phyloP scores from a whole-genome alignment of 2,797 vertebrate genomes.

The Jordanella pulchra region DNA sequence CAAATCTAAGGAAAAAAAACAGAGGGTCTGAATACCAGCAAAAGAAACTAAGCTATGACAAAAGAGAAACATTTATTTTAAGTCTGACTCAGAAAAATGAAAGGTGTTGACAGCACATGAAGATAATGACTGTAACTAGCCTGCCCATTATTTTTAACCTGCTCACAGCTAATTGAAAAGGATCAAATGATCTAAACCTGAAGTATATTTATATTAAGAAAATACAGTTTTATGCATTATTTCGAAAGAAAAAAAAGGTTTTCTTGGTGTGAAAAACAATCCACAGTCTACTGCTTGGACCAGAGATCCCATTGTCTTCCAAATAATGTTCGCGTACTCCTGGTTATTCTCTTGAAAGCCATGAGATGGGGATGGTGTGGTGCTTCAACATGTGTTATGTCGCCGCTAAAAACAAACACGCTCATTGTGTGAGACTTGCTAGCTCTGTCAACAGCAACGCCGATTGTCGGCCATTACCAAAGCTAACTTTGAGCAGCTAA shows the following conservation, averaged over 20 bases:
- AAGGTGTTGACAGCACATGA: slow-evolving; percentile 29
- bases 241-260: background rate
- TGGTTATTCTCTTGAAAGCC: too few species aligned
- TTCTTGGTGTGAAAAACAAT: too few species aligned
- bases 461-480: too few species aligned
- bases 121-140: background rate
- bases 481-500: too few species aligned
- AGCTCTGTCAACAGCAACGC: too few species aligned
- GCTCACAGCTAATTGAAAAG: background rate
- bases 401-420: too few species aligned
- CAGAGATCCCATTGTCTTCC: background rate
- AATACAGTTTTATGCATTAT: background rate
- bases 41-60: slow-evolving; percentile 7
- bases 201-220: background rate
- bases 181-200: background rate
- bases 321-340: background rate
- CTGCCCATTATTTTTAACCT: slow-evolving; percentile 42
- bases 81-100: slow-evolving; percentile 36
- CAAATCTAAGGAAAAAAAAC: slow-evolving; percentile 28
- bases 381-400: too few species aligned
- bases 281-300: too few species aligned
- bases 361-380: too few species aligned
- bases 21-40: slow-evolving; percentile 13
- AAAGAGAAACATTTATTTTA: slow-evolving; percentile 16
- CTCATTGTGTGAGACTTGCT: too few species aligned